Evolutionary conservation across 2,888 invertebrate species (phyloP).

Genomic region (Geophilus truncorum): DNA sequence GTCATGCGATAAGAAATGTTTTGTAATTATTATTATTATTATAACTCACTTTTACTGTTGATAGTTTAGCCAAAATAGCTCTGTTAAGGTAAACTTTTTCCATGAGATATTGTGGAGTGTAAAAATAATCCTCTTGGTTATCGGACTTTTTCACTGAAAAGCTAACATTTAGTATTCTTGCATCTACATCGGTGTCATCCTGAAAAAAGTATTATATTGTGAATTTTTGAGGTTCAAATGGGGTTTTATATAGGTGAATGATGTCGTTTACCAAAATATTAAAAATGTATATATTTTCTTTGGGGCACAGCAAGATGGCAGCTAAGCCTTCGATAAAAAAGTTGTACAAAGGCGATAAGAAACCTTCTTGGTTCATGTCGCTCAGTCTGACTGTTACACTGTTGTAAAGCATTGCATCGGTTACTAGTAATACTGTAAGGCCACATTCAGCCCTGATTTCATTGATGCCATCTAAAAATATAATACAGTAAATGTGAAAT

Average conservation of each 20-base stretch:
- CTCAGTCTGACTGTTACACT: conserved; percentile 88
- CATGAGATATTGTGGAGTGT: conserved; percentile 80
- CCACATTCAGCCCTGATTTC: conserved; percentile 90
- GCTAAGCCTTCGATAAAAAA: conserved; percentile 87
- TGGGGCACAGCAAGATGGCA: conserved; percentile 84
- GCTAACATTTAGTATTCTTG: conserved; percentile 85
- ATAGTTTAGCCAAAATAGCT: conserved; percentile 75
- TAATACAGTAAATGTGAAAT: too few relatives aligned
- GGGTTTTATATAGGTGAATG: too few relatives aligned
- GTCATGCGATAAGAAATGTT: background rate
- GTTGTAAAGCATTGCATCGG: conserved; percentile 88
- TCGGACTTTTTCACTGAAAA: conserved; percentile 82
- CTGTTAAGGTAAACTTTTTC: conserved; percentile 92
- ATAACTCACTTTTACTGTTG: conserved; percentile 67
- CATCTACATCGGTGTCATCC: conserved; percentile 83
- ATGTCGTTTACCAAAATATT: conserved; percentile 74
- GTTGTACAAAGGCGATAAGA: conserved; percentile 77
- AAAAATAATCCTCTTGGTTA: conserved; percentile 70
- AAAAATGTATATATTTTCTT: conserved; percentile 86
- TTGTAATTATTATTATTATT: too few relatives aligned
- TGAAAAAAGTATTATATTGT: too few relatives aligned
- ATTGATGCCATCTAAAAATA: conserved; percentile 75
- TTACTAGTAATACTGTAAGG: conserved; percentile 80
- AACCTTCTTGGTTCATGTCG: conserved; percentile 88
- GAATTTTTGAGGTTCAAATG: too few relatives aligned